Conservation (phyloP, 2,888 invertebrate genomes). For the Busseola fusca region DNA sequence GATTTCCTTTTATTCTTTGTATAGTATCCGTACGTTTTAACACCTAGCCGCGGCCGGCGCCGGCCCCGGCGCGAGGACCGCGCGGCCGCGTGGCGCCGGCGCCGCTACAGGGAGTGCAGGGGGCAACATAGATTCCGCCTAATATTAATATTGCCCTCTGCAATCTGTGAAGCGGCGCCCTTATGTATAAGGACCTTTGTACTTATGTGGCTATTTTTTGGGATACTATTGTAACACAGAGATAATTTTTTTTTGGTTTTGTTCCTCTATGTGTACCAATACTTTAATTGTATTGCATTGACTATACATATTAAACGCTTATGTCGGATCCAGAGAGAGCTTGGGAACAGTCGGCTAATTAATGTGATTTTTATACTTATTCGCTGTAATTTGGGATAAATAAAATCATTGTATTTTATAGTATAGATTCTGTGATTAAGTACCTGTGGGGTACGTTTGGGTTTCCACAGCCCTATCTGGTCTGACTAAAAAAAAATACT, state of each 20-base stretch:
- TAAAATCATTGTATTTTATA: slow-evolving; percentile 75
- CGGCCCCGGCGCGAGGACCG: slow-evolving; percentile 63
- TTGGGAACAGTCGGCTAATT: slow-evolving; percentile 79
- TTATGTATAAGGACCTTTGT: slow-evolving; percentile 78
- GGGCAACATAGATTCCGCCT: slow-evolving; percentile 87
- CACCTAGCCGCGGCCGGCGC: slow-evolving; percentile 76
- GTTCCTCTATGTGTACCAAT: slow-evolving; percentile 89
- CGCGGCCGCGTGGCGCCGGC: slow-evolving; percentile 69
- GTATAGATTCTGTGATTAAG: slow-evolving; percentile 85
- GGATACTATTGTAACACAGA: slow-evolving; percentile 83
- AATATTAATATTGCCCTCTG: slow-evolving; percentile 86
- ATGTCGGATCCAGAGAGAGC: slow-evolving; percentile 76
- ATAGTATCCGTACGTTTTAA: slow-evolving; percentile 84
- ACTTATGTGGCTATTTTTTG: slow-evolving; percentile 83
- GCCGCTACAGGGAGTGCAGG: slow-evolving; percentile 85
- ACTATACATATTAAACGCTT: slow-evolving; percentile 79
- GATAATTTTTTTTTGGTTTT: slow-evolving; percentile 87
- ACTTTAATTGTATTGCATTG: slow-evolving; percentile 76
- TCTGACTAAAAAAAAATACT: slow-evolving; percentile 77
- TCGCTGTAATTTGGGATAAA: slow-evolving; percentile 76
- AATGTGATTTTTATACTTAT: slow-evolving; percentile 85
- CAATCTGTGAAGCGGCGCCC: slow-evolving; percentile 85
- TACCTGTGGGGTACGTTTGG: slow-evolving; percentile 82
- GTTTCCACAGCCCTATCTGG: slow-evolving; percentile 79
- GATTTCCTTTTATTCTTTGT: slow-evolving; percentile 84